These are phyloP conservation scores for Carapus acus DNA, from an alignment of 2,797 vertebrate genomes.

Conservation along the genomic window DNA sequence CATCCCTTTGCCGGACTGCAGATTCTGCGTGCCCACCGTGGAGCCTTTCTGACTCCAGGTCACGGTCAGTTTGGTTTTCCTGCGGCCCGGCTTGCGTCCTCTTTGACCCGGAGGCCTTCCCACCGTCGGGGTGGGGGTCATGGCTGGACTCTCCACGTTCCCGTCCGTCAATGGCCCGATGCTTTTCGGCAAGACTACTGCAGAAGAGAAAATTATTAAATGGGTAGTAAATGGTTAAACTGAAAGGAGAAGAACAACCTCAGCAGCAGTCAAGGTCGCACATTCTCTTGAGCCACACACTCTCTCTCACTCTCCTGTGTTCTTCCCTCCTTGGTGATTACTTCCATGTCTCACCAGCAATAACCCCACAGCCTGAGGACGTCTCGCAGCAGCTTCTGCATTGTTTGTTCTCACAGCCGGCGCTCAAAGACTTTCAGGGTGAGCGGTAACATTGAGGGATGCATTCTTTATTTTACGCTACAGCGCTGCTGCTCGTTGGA, in stretches of 20 bases:
- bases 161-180: constrained; percentile 80
- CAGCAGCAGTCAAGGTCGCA: constrained; percentile 25
- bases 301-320: constrained; percentile 21
- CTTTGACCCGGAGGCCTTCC: constrained; percentile 83
- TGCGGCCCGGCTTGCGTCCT: constrained; percentile 90
- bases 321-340: constrained; percentile 7
- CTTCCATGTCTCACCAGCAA: not conserved
- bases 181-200: constrained; percentile 89
- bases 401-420: constrained; percentile 6
- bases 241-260: no score
- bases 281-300: constrained; percentile 10
- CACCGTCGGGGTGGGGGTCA: constrained; percentile 79
- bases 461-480: not conserved
- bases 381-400: not conserved
- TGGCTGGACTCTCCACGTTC: constrained; percentile 77
- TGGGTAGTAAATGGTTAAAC: no score
- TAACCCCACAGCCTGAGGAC: constrained; percentile 1
- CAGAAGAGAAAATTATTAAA: not conserved
- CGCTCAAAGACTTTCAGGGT: constrained; percentile 1
- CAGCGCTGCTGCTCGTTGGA: constrained; percentile 7
- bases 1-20: constrained; percentile 74
- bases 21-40: constrained; percentile 65
- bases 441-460: constrained; percentile 6
- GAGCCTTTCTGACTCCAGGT: constrained; percentile 66
- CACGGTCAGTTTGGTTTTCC: constrained; percentile 77